phyloP scores from a whole-genome alignment of 1,140 invertebrate species.

The Zelostemma sp. region DNA sequence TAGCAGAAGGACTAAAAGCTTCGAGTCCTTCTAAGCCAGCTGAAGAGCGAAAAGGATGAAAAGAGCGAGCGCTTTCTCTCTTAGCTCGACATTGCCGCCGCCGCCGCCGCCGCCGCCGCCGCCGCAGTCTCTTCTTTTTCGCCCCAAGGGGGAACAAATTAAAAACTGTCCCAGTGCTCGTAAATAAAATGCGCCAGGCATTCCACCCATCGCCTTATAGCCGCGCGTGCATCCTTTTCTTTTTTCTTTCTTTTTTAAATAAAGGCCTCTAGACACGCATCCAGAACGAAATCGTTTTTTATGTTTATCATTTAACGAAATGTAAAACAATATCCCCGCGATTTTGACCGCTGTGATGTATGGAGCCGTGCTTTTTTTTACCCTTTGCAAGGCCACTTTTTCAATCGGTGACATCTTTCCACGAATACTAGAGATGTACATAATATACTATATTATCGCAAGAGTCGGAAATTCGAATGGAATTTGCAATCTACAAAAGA shows the following conservation, averaged over 20 bases:
- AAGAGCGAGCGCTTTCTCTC: conserved; percentile 28
- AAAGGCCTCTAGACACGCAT: conserved; percentile 65
- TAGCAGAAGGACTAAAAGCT: conserved; percentile 68
- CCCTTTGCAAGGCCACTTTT: too few species aligned
- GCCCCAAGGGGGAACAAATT: conserved; percentile 68
- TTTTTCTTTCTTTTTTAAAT: conserved; percentile 45
- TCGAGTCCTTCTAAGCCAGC: conserved; percentile 32
- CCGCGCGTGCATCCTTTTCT: conserved; percentile 37
- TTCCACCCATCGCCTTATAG: conserved; percentile 64
- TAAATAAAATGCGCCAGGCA: conserved; percentile 68
- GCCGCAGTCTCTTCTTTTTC: conserved; percentile 37
- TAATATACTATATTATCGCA: too few species aligned
- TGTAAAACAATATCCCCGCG: too few species aligned
- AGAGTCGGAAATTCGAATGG: too few species aligned
- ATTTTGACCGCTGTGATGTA: too few species aligned
- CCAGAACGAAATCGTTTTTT: conserved; percentile 34
- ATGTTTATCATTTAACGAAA: too few species aligned
- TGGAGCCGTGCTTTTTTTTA: too few species aligned
- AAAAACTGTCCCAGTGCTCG: conserved; percentile 71
- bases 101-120: conserved; percentile 31
- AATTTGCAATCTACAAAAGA: too few species aligned
- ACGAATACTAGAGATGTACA: too few species aligned
- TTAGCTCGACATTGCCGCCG: conserved; percentile 30
- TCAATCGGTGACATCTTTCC: too few species aligned
- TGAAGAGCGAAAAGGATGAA: conserved; percentile 47